Evolutionary conservation across 1,140 invertebrate genomes (phyloP), one percentile per base, ranked within the genome.

Genomic region (Galleria mellonella): DNA sequence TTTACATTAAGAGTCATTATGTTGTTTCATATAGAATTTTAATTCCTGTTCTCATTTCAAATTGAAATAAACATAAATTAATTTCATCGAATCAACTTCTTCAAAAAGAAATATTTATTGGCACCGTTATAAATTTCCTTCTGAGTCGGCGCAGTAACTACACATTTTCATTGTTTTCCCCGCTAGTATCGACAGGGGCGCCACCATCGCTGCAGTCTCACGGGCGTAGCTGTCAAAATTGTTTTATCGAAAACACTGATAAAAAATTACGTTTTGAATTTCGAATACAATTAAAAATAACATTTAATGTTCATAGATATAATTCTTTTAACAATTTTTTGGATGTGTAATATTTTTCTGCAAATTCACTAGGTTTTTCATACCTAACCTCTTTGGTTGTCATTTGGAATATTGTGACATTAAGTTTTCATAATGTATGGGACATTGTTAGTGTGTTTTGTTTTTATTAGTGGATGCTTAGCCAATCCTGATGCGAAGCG

Each of bases 401-500:
- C 32, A 41, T 6, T 30, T 1, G 38, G 32, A 38, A 35, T 17
- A 33, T 45, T 37, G 49, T 43, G 15, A 39, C 17, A 10, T 17
- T 44, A 35, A 17, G 14, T 17, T 37, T 6, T 13, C 13, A 37
- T 35, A 32, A 61, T 62, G 59, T 57, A 43, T 15, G 32, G 43
- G 35, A 43, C 47, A 37, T 47, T 63, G 36, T 35, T 56, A 28
- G 33, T 73, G n/a, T 52, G 72, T 52, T 58, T 15, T 72, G 15
- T 45, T 51, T 40, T 29, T 35, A 54, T 50, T 36, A 57, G 56
- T 14, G 43, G 76, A 37, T 77, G 72, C 55, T 43, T 78, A 32
- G 88, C 87, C 29, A 97, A 97, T 88, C 95, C 95, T 0, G 95
- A 98, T 67, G 96, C 96, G 1, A 97, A 97, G 75, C 89, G 96